Conservation (phyloP, 2,888 invertebrate genomes). For the Ferdinandea cuprea region DNA sequence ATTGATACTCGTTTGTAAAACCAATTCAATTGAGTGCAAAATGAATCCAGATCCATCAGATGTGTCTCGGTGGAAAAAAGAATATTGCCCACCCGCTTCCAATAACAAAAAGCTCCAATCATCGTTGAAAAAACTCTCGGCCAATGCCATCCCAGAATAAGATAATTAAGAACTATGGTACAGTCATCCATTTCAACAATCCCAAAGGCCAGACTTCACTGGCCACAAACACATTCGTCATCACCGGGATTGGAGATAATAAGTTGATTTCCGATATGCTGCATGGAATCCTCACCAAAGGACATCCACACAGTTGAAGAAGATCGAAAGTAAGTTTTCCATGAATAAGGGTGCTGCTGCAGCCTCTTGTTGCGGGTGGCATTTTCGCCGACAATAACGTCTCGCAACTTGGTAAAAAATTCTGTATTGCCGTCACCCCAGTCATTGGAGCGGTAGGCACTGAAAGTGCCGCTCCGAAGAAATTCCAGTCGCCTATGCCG, state of each 20-base stretch:
- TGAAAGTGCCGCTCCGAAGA: conserved; percentile 78
- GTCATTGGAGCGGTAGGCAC: conserved; percentile 14
- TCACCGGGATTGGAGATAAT: conserved; percentile 98
- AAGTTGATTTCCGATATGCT: conserved; percentile 99
- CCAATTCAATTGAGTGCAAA: conserved; percentile 73
- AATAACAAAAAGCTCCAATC: conserved; percentile 99
- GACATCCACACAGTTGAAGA: conserved; percentile 97
- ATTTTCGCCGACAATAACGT: conserved; percentile 93
- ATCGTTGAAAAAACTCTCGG: conserved; percentile 98
- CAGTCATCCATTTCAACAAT: conserved; percentile 99
- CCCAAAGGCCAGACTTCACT: conserved; percentile 99
- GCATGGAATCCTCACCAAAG: conserved; percentile 97
- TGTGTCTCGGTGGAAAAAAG: conserved; percentile 99
- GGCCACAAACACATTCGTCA: conserved; percentile 99
- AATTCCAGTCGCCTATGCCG: conserved; percentile 81
- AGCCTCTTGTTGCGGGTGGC: conserved; percentile 81
- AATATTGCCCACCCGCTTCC: conserved; percentile 96
- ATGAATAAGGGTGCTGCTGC: conserved; percentile 88
- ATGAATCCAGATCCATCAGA: conserved; percentile 99
- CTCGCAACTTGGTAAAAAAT: conserved; percentile 98
- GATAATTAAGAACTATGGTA: conserved; percentile 99
- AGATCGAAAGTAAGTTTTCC: conserved; percentile 82
- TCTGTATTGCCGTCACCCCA: conserved; percentile 85
- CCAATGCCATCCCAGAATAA: conserved; percentile 99
- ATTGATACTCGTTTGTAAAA: conserved; percentile 76